Evolutionary conservation across 2,888 invertebrate genomes (phyloP).

Genomic region (Pyrrhia umbra): DNA sequence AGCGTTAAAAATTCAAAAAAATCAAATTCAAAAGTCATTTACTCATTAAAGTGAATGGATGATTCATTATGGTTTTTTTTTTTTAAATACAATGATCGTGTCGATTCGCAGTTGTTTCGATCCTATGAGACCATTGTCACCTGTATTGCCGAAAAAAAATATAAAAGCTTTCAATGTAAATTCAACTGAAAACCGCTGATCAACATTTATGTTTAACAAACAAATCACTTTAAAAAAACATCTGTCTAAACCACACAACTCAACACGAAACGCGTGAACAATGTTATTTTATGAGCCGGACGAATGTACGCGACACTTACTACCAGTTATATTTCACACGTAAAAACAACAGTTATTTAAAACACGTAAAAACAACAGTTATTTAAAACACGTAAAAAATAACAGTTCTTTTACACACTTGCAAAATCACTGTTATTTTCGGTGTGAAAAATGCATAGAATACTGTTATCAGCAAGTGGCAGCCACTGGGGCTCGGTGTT

Average conservation of each 20-base stretch:
- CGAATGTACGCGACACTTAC: slow-evolving; percentile 26
- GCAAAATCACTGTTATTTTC: slow-evolving; percentile 45
- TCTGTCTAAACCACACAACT: slow-evolving; percentile 11
- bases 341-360: slow-evolving; percentile 15
- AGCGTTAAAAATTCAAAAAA: no score
- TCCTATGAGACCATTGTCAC: not conserved
- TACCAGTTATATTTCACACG: slow-evolving; percentile 29
- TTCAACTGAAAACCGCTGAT: slow-evolving; percentile 25
- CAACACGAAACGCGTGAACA: slow-evolving; percentile 19
- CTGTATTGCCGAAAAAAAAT: slow-evolving; percentile 2
- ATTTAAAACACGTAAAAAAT: slow-evolving; percentile 5
- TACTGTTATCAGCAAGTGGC: slow-evolving; percentile 65
- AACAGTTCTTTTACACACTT: slow-evolving; percentile 13
- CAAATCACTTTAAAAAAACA: slow-evolving; percentile 18
- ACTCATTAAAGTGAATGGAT: no score
- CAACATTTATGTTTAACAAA: slow-evolving; percentile 19
- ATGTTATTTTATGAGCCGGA: slow-evolving; percentile 31
- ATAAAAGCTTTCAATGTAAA: slow-evolving; percentile 4
- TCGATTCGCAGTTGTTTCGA: no score
- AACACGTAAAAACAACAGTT: slow-evolving; percentile 7
- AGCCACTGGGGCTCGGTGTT: slow-evolving; percentile 51
- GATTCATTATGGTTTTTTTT: no score
- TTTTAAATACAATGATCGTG: no score
- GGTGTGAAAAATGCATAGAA: slow-evolving; percentile 63
- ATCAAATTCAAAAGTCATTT: no score